Base-by-base conservation (phyloP, 2,888 invertebrate genomes). In the Liodrosophila aerea region DNA sequence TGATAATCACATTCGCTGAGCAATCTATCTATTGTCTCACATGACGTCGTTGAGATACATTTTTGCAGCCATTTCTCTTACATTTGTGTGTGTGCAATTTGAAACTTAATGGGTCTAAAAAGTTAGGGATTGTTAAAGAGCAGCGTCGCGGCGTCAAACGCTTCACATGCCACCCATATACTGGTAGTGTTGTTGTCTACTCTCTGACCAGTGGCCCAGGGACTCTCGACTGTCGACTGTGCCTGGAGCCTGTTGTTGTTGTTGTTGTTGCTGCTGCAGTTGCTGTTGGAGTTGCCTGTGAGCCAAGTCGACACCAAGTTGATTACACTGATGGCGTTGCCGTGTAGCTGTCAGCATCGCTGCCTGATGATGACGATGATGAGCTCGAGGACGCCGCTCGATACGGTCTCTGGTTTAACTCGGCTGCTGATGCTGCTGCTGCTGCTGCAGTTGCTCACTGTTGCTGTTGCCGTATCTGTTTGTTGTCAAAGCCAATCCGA, bases 251-350 rank as follows among this genome's bases (percentile, higher is more conserved):
- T 11, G 39, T n/a, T n/a, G 39, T n/a, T 5, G n/a, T 9, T 7
- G 39, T 16, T n/a, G 7, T 2, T n/a, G 16, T 29, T 34, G 34
- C 36, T 27, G 18, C 36, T 47, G n/a, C 27, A 34, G 18, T 34
- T 7, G 4, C 37, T 37, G 5, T 27, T 40, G 22, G n/a, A 11
- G 41, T 13, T 49, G 46, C 52, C 59, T 64, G 56, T 57, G 27
- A 46, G 43, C 15, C 9, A 30, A 7, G 75, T 67, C 72, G 70
- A 76, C 75, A 76, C 69, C 61, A 69, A 74, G 86, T 83, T 87
- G 87, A 85, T 87, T 86, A 84, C 86, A 69, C 72, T 83, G 87
- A 82, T 85, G 86, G 84, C 75, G 75, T 80, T 83, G 86, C 87
- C 77, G 85, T 86, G 84, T 87, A 65, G 73, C 86, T 85, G 84